Evolutionary conservation across 2,113 vertebrate genomes (phyloP).

Genomic region (Sterrhoptilus dennistouni): DNA sequence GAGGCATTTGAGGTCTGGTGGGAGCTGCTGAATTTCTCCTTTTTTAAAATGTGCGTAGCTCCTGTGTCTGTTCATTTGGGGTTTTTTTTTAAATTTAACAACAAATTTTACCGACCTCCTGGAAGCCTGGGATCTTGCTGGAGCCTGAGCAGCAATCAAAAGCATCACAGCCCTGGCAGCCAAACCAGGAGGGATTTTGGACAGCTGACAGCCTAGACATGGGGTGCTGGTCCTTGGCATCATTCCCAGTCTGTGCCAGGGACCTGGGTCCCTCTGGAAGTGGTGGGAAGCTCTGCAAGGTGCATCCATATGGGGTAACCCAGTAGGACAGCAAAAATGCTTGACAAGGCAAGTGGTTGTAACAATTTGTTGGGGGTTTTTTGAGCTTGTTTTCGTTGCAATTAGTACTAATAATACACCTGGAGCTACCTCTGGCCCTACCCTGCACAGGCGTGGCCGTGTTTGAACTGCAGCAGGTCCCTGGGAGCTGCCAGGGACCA

Average conservation of each 20-base stretch:
- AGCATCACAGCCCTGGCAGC: not conserved
- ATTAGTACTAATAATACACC: not conserved
- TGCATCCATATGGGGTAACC: not conserved
- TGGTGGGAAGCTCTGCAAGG: not conserved
- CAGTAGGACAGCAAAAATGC: not conserved
- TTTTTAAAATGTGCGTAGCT: not conserved
- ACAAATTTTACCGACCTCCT: fast-evolving
- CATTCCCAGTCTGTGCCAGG: not conserved
- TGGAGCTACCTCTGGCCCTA: not conserved
- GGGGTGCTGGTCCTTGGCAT: not conserved
- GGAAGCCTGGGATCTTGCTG: not conserved
- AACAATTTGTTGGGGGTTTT: not conserved
- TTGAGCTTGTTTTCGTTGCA: not conserved
- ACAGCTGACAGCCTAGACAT: not conserved
- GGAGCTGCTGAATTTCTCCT: not conserved
- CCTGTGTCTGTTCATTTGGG: not conserved
- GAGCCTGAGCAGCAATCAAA: not conserved
- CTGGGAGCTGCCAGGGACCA: not conserved
- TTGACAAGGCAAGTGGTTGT: not conserved
- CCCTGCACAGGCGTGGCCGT: not conserved
- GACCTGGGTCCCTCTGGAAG: not conserved
- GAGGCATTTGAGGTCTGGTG: not conserved
- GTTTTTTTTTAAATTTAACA: not conserved
- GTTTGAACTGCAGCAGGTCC: not conserved
- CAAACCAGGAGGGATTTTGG: not conserved